phyloP scores from a whole-genome alignment of 1,140 invertebrate species.

The Holcopasites calliopsidis region DNA sequence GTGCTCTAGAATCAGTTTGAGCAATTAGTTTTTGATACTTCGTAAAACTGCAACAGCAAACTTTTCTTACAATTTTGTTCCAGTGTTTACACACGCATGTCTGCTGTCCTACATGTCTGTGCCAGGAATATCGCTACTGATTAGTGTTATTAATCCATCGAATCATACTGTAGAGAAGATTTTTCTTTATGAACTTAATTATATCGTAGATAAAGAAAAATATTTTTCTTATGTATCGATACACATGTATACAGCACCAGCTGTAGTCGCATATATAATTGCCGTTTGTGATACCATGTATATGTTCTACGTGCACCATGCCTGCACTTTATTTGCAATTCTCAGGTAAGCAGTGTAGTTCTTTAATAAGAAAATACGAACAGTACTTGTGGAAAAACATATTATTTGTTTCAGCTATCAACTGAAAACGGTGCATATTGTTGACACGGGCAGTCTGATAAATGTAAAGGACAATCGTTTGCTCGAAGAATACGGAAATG shows the following conservation, averaged over 20 bases:
- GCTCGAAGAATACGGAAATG: not conserved
- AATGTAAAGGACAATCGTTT: not conserved
- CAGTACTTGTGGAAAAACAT: no score
- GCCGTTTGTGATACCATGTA: not conserved
- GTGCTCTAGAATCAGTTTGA: no score
- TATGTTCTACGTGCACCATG: not conserved
- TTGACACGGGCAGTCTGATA: not conserved
- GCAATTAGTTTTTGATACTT: no score
- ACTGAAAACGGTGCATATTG: not conserved
- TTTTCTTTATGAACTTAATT: not conserved
- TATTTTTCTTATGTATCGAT: not conserved
- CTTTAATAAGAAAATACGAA: not conserved
- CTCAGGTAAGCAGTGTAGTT: not conserved
- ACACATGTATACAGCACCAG: not conserved
- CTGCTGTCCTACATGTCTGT: not conserved
- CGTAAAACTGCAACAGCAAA: no score
- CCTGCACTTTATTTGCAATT: conserved; percentile 1
- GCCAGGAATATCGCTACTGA: not conserved
- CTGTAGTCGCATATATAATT: not conserved
- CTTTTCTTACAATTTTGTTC: no score
- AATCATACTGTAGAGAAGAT: not conserved
- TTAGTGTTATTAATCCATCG: not conserved
- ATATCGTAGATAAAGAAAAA: not conserved
- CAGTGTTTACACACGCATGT: no score
- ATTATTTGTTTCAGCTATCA: not conserved